Evolutionary conservation across 2,888 invertebrate genomes (phyloP), one percentile per base, ranked within the genome.

Genomic region (Ophion slaviceki): DNA sequence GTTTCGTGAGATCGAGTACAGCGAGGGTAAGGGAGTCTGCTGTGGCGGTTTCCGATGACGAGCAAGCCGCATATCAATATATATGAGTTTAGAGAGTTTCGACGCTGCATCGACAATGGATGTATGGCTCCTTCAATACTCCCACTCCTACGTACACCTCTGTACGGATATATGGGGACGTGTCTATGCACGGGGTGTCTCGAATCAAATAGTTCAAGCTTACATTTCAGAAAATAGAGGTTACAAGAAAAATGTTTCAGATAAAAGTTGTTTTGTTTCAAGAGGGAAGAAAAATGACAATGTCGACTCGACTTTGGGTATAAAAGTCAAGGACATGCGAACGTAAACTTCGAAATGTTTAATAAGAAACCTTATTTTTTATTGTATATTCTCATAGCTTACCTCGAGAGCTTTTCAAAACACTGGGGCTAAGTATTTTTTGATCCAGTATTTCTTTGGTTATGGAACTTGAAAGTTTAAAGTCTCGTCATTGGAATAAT

Each of bases 11-110:
- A 78, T 79, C 72, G 72, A 79, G 47, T 40, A 40, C 40, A 8
- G 5, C 53, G 62, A 53, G 53, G 64, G 64, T 71, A 47, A 62
- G 59, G 24, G 64, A 32, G 14, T 47, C 66, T n/a, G 17, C 24
- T 57, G n/a, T 53, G 53, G 32, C 47, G 62, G 24, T 8, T 71
- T 64, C 36, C 70, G 64, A 71, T 80, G 71, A 71, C 79, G 40
- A 80, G 79, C 64, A 64, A 80, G 45, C 64, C 36, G 68, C 62
- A 64, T 57, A 80, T 71, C 45, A 28, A 78, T 61, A 70, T 45
- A 53, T 53, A 17, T 17, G 32, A 67, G 20, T 36, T 62, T n/a
- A 62, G 36, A 24, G 62, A 62, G 32, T 64, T 57, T 53, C 32
- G 71, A 53, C 45, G 47, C 70, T 47, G 28, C 32, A 17, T 14